Conservation (phyloP, 2,888 invertebrate species). For the Stenodema calcarata region DNA sequence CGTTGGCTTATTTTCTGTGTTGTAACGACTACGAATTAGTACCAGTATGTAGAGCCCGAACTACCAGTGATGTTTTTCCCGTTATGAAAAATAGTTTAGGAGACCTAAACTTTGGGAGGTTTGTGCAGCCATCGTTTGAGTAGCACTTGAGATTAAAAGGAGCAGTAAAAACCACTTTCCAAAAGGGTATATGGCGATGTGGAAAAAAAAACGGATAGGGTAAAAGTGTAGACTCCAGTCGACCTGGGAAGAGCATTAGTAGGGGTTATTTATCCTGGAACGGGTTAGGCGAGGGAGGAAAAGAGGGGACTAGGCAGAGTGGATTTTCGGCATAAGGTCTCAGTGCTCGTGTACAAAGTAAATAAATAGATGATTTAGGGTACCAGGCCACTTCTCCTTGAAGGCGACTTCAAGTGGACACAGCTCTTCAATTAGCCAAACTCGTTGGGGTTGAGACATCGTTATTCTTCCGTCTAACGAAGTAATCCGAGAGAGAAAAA, state of each 20-base stretch:
- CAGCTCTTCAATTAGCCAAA: constrained; percentile 30
- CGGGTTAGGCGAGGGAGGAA: neutral
- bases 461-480: neutral
- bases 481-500: neutral
- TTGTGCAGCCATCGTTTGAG: neutral
- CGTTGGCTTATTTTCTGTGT: too few species aligned
- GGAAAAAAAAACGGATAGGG: constrained; percentile 3
- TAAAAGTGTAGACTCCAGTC: constrained; percentile 9
- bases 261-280: constrained; percentile 7
- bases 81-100: too few species aligned
- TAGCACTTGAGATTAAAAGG: constrained; percentile 36
- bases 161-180: constrained; percentile 27
- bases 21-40: too few species aligned
- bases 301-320: neutral
- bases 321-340: neutral
- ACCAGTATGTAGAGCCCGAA: too few species aligned
- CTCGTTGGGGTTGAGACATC: neutral
- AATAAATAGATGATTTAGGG: constrained; percentile 30
- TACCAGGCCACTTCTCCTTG: neutral
- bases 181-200: neutral
- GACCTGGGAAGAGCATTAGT: constrained; percentile 36
- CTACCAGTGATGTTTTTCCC: too few species aligned
- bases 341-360: neutral
- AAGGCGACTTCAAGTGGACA: constrained; percentile 26
- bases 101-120: too few species aligned